A percentile compares a stretch with the other conserved stretches of the same genome.
These are phyloP conservation scores for Caenorhabditis zanzibari DNA, from an alignment of 2,888 invertebrate genomes.

Conservation along the genomic window DNA sequence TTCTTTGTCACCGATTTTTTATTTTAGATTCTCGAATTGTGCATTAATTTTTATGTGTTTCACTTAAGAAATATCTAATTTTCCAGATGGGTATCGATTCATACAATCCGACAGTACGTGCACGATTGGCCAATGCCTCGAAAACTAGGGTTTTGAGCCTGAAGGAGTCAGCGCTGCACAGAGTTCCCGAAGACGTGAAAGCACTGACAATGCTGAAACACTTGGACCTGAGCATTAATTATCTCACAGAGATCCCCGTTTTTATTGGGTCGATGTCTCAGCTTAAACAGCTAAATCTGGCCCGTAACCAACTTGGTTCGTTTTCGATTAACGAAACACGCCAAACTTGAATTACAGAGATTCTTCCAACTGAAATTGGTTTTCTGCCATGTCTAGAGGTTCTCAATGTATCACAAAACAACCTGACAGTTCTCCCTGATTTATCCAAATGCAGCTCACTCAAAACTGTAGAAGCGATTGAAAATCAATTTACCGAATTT, in stretches of 20 bases:
- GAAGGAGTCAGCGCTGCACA: conserved; percentile 90
- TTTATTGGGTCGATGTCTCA: conserved; percentile 84
- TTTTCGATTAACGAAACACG: neutral
- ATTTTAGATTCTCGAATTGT: too few relatives aligned
- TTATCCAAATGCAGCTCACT: conserved; percentile 38
- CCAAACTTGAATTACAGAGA: conserved; percentile 70
- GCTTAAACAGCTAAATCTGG: conserved; percentile 85
- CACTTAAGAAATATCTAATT: too few relatives aligned
- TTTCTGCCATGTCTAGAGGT: conserved; percentile 85
- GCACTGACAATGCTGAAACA: conserved; percentile 88
- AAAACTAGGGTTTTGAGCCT: conserved; percentile 96
- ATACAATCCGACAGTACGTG: conserved; percentile 59
- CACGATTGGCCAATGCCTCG: conserved; percentile 88
- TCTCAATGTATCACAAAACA: conserved; percentile 89
- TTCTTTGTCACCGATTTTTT: neutral
- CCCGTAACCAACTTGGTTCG: conserved; percentile 84
- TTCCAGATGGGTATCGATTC: conserved; percentile 61
- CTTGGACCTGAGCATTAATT: conserved; percentile 94
- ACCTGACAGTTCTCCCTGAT: conserved; percentile 89
- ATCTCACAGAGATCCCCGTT: conserved; percentile 87
- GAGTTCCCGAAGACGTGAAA: conserved; percentile 83
- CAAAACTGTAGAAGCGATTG: conserved; percentile 45
- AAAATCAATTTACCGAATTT: conserved; percentile 50
- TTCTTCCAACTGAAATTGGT: conserved; percentile 85
- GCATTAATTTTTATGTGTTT: too few relatives aligned